phyloP scores from a whole-genome alignment of 2,888 invertebrate genomes.

The Resseliella maxima region DNA sequence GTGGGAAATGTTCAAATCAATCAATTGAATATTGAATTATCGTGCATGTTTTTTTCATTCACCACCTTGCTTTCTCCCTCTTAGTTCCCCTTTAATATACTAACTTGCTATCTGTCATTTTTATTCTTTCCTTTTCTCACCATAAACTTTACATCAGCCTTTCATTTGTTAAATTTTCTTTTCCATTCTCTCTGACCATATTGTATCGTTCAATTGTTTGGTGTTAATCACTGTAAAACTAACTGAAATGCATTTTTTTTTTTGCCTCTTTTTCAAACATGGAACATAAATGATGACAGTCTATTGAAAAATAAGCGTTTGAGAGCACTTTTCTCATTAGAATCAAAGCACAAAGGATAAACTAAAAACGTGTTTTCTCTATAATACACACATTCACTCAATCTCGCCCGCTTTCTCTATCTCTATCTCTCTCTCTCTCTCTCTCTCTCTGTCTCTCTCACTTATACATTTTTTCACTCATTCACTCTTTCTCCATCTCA shows the following conservation, averaged over 20 bases:
- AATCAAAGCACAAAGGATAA: neutral
- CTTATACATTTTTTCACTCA: no score
- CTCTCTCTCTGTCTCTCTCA: neutral
- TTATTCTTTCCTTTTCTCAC: neutral
- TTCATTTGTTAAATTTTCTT: neutral
- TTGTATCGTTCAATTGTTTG: neutral
- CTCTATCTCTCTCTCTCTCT: neutral
- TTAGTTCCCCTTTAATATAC: no score
- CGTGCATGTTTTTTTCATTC: neutral
- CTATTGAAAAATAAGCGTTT: conserved; percentile 22
- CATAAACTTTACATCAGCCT: neutral
- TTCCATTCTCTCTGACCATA: neutral
- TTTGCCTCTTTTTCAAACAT: neutral
- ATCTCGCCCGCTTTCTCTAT: no score
- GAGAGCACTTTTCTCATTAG: conserved; percentile 44
- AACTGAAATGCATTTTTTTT: neutral
- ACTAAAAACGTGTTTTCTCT: conserved; percentile 4
- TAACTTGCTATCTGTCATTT: no score
- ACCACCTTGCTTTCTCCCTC: no score
- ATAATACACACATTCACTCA: neutral
- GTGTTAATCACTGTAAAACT: neutral
- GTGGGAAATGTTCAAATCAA: no score
- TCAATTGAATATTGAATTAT: no score
- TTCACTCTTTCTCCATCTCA: no score
- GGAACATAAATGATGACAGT: conserved; percentile 11